Conservation (phyloP, 2,888 invertebrate genomes). For the Idaea biselata region DNA sequence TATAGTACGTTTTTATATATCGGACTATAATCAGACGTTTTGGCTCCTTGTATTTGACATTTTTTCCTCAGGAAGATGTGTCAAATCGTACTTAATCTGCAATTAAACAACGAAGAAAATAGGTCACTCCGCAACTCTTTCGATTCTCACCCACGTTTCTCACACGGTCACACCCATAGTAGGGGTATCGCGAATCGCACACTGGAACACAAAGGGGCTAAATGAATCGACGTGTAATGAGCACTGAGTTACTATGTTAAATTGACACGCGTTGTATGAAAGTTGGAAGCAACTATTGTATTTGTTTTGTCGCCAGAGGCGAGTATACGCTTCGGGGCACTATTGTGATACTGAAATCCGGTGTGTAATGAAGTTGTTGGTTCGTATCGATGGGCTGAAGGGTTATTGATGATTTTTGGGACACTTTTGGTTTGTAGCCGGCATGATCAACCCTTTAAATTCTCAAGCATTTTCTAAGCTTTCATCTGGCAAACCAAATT, state of each 20-base stretch:
- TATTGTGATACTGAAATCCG: not conserved
- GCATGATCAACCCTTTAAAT: no score
- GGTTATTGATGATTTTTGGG: not conserved
- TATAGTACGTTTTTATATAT: no score
- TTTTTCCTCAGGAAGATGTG: no score
- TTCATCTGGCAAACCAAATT: no score
- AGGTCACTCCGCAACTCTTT: not conserved
- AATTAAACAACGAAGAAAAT: no score
- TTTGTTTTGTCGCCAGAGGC: constrained; percentile 51
- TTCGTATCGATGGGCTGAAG: not conserved
- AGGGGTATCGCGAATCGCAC: not conserved
- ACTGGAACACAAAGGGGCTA: constrained; percentile 35
- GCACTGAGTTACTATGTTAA: constrained; percentile 39
- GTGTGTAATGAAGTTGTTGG: not conserved
- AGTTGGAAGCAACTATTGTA: constrained; percentile 15
- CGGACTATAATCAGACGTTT: no score
- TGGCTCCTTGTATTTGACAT: no score
- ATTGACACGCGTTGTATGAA: constrained; percentile 42
- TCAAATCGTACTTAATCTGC: no score
- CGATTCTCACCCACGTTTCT: not conserved
- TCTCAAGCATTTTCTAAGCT: no score
- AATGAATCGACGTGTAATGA: constrained; percentile 63
- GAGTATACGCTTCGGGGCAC: constrained; percentile 31
- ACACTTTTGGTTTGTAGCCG: not conserved
- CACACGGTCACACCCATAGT: not conserved